Evolutionary conservation across 2,113 vertebrate genomes (phyloP).

Genomic region (Tupaia tana): DNA sequence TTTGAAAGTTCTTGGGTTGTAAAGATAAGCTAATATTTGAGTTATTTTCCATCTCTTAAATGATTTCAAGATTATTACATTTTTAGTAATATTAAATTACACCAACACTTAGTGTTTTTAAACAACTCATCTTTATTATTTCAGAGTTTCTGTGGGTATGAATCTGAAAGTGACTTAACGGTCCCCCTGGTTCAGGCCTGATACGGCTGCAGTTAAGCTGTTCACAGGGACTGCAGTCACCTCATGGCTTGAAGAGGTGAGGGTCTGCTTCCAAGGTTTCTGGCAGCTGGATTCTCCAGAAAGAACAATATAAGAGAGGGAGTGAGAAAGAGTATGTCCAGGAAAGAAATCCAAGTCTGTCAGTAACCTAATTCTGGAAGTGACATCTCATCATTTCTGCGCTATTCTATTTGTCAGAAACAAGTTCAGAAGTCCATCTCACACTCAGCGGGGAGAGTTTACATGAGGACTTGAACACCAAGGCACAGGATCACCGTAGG

Average conservation of each 20-base stretch:
- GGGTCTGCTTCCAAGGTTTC: neutral
- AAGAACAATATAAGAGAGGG: neutral
- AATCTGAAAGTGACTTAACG: neutral
- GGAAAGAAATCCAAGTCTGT: neutral
- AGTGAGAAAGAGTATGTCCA: neutral
- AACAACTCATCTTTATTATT: neutral
- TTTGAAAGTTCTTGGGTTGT: conserved; percentile 2
- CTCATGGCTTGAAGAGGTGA: neutral
- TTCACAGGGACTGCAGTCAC: neutral
- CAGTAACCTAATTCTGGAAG: neutral
- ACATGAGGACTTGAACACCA: neutral
- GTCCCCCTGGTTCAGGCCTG: neutral
- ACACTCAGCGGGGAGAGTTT: neutral
- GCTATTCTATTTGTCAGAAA: neutral
- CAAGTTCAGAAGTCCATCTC: neutral
- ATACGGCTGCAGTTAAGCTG: neutral
- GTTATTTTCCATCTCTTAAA: conserved; percentile 33
- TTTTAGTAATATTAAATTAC: neutral
- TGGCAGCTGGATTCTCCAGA: neutral
- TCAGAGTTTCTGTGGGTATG: neutral
- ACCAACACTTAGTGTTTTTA: neutral
- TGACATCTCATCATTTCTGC: neutral
- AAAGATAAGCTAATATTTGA: neutral
- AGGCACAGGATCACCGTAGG: neutral
- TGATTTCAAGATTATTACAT: neutral